phyloP scores from a whole-genome alignment of 2,113 vertebrate genomes.

The Embiotoca jacksoni region DNA sequence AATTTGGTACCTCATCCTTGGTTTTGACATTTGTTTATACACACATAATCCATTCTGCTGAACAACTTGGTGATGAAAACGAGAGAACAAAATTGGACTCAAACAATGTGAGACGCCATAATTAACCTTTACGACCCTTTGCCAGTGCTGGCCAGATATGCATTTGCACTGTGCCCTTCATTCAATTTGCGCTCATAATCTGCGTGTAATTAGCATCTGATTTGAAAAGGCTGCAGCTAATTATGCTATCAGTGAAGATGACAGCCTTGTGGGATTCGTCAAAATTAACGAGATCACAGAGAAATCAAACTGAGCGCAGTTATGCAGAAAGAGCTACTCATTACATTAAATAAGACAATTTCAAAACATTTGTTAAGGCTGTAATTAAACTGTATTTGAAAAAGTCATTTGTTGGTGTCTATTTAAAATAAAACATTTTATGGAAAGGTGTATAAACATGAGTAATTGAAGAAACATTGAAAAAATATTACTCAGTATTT shows the following conservation, averaged over 20 bases:
- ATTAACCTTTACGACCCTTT: conserved; percentile 19
- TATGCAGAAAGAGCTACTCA: conserved; percentile 4
- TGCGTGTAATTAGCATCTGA: conserved; percentile 44
- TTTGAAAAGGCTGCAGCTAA: conserved; percentile 23
- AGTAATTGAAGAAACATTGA: not conserved
- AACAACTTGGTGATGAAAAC: not conserved
- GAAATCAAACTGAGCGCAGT: conserved; percentile 21
- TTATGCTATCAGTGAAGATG: conserved; percentile 25
- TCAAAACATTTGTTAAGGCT: conserved; percentile 15
- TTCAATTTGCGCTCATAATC: conserved; percentile 37
- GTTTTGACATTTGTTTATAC: not conserved
- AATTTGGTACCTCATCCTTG: not conserved
- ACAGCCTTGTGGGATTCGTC: conserved; percentile 21
- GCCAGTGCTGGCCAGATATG: not conserved
- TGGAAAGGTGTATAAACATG: not conserved
- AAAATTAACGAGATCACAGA: conserved; percentile 28
- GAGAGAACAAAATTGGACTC: not conserved
- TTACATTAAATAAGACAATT: conserved; percentile 24
- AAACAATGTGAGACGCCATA: not conserved
- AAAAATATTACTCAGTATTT: too few relatives aligned
- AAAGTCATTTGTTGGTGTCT: conserved; percentile 4
- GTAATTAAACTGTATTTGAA: conserved; percentile 24
- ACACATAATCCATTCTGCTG: not conserved
- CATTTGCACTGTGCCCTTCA: not conserved
- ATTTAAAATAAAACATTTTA: not conserved